phyloP scores from a whole-genome alignment of 1,140 invertebrate species.

The Maniola jurtina region DNA sequence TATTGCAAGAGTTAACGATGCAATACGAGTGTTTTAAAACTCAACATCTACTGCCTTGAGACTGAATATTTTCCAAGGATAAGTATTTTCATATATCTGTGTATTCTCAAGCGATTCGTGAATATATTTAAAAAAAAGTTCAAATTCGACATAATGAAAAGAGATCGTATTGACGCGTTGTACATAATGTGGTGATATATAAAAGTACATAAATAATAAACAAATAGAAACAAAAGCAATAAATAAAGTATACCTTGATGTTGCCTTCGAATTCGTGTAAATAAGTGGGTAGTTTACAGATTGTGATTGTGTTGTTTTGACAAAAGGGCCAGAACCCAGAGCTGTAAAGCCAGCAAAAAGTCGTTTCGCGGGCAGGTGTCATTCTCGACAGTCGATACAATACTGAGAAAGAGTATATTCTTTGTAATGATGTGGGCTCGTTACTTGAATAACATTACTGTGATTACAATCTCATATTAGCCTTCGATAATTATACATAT shows the following conservation, averaged over 20 bases:
- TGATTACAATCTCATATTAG: slow-evolving; percentile 78
- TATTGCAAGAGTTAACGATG: slow-evolving; percentile 31
- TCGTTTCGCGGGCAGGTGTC: slow-evolving; percentile 46
- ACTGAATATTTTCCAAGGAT: slow-evolving; percentile 61
- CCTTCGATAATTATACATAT: slow-evolving; percentile 79
- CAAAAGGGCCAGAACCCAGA: too few species aligned
- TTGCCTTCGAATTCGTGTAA: slow-evolving; percentile 73
- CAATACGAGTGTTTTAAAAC: slow-evolving; percentile 25
- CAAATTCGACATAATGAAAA: slow-evolving; percentile 50
- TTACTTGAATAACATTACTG: slow-evolving; percentile 76
- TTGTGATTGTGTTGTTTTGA: slow-evolving; percentile 55
- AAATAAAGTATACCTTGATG: slow-evolving; percentile 78
- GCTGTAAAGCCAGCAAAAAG: too few species aligned
- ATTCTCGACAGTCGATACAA: background rate
- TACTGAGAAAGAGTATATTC: slow-evolving; percentile 54
- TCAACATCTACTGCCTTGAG: slow-evolving; percentile 58
- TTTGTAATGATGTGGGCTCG: slow-evolving; percentile 73
- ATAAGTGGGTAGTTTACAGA: slow-evolving; percentile 58
- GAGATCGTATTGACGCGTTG: slow-evolving; percentile 48
- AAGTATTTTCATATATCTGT: slow-evolving; percentile 34
- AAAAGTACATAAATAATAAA: slow-evolving; percentile 69
- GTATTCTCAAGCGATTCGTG: slow-evolving; percentile 42
- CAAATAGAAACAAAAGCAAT: slow-evolving; percentile 75
- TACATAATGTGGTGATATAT: slow-evolving; percentile 75
- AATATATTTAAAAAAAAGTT: slow-evolving; percentile 43